Conservation (phyloP, 2,888 invertebrate genomes). For the Napeogenes inachia region DNA sequence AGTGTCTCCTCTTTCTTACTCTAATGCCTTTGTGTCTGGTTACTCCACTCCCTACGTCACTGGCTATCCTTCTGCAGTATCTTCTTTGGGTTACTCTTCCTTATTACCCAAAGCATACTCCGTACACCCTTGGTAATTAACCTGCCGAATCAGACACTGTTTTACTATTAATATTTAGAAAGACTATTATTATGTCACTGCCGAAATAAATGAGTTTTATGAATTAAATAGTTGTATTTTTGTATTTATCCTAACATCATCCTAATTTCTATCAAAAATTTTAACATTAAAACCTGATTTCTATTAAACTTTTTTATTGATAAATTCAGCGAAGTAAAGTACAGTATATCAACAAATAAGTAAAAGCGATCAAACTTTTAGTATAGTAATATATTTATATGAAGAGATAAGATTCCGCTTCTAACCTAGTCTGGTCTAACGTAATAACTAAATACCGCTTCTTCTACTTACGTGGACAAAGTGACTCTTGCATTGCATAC, state of each 20-base stretch:
- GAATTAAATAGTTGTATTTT: constrained; percentile 11
- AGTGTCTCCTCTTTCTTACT: constrained; percentile 38
- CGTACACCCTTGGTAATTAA: constrained; percentile 55
- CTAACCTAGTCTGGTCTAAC: no score
- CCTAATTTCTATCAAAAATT: background rate
- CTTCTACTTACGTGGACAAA: no score
- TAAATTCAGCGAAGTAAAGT: no score
- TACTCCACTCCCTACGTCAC: constrained; percentile 42
- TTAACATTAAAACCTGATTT: no score
- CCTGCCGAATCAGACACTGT: background rate
- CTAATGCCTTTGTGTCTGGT: constrained; percentile 36
- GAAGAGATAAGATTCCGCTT: no score
- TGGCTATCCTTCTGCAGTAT: constrained; percentile 22
- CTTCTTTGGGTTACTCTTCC: constrained; percentile 16
- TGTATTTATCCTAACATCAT: background rate
- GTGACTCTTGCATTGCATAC: no score
- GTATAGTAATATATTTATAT: no score
- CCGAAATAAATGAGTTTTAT: constrained; percentile 41
- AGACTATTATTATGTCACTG: constrained; percentile 33
- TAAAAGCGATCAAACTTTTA: no score
- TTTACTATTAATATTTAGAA: background rate
- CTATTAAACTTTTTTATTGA: no score
- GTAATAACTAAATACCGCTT: no score
- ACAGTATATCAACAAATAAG: no score
- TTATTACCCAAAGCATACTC: constrained; percentile 36